Evolutionary conservation across 2,888 invertebrate genomes (phyloP).

Genomic region (Hypercompe scribonia): DNA sequence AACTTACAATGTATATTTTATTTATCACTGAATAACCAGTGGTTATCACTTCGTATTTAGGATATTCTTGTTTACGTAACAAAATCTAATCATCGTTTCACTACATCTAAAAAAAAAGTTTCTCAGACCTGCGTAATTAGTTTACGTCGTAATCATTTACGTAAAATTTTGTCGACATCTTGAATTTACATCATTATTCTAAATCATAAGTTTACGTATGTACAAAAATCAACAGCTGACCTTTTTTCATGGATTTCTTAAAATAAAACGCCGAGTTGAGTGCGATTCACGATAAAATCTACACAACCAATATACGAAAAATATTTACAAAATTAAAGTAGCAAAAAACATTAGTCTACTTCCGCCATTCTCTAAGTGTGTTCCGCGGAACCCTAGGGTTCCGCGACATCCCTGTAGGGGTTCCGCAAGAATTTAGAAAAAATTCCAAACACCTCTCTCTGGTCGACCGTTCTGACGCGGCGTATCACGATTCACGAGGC

Average conservation of each 20-base stretch:
- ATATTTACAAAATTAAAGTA: background rate
- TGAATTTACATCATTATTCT: background rate
- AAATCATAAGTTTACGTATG: background rate
- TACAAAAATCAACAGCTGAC: background rate
- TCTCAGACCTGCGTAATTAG: background rate
- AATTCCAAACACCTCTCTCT: no score
- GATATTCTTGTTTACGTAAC: background rate
- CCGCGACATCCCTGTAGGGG: no score
- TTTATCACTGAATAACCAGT: background rate
- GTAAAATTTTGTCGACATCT: background rate
- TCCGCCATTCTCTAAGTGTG: no score
- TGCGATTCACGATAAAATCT: background rate
- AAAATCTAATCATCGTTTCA: background rate
- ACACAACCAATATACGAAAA: background rate
- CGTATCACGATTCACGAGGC: no score
- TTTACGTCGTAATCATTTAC: background rate
- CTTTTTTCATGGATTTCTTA: background rate
- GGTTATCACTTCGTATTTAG: background rate
- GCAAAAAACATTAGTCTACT: no score
- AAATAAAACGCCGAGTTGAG: background rate
- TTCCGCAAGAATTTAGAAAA: no score
- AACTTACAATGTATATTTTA: background rate
- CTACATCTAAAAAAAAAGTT: background rate
- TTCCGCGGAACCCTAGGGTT: no score
- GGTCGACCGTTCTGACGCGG: no score